These are phyloP conservation scores for Anoncus sp. DNA, from an alignment of 2,888 invertebrate genomes.

Conservation along the genomic window DNA sequence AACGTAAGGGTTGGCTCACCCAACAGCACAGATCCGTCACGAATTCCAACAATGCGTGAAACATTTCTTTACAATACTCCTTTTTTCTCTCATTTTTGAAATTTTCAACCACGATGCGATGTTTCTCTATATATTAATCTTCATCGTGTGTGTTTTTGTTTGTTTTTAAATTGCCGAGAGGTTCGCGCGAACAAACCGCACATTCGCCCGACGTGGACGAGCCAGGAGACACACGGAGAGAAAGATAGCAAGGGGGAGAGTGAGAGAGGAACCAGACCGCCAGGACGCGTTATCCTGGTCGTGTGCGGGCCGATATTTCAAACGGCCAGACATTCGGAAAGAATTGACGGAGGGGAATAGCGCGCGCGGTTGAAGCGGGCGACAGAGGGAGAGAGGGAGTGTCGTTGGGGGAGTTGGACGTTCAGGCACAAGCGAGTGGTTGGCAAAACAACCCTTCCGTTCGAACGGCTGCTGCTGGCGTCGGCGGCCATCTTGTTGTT, in stretches of 20 bases:
- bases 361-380: slow-evolving; percentile 57
- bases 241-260: slow-evolving; percentile 16
- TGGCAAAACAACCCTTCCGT: slow-evolving; percentile 79
- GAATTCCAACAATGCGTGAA: too few species aligned
- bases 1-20: too few species aligned
- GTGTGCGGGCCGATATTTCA: slow-evolving; percentile 76
- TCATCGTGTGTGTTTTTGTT: neutral
- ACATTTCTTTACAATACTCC: too few species aligned
- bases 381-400: slow-evolving; percentile 39
- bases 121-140: neutral
- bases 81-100: too few species aligned
- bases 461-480: slow-evolving; percentile 72
- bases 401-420: slow-evolving; percentile 60
- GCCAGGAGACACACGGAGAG: slow-evolving; percentile 3
- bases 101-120: neutral
- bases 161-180: neutral
- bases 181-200: slow-evolving; percentile 1
- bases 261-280: slow-evolving; percentile 46
- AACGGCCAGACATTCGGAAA: slow-evolving; percentile 77
- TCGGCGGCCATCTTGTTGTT: slow-evolving; percentile 81
- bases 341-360: slow-evolving; percentile 74
- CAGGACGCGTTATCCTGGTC: slow-evolving; percentile 61
- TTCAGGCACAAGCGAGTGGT: slow-evolving; percentile 59
- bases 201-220: neutral
- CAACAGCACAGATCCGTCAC: too few species aligned